These are phyloP conservation scores for Coptodon rendalli DNA, from an alignment of 2,113 vertebrate genomes.

Conservation along the genomic window DNA sequence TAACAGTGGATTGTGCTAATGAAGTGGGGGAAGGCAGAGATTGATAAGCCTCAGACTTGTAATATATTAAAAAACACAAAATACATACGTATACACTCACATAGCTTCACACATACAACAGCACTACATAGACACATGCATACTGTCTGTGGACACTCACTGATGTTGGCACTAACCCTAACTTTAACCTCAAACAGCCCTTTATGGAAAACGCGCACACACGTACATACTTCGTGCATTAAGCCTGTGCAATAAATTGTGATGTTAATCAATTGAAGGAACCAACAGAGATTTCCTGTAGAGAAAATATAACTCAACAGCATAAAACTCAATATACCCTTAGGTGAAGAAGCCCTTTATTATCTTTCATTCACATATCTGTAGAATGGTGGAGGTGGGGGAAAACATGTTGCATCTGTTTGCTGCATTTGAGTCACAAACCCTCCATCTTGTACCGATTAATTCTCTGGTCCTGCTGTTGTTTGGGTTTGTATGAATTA, in stretches of 20 bases:
- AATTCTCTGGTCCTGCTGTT: neutral
- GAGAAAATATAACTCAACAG: neutral
- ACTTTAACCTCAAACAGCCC: neutral
- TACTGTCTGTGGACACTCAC: neutral
- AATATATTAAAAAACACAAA: constrained; percentile 4
- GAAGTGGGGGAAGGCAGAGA: neutral
- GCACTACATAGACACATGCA: neutral
- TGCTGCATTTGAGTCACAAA: neutral
- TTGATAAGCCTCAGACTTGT: constrained; percentile 25
- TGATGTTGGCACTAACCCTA: neutral
- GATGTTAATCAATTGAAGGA: constrained; percentile 31
- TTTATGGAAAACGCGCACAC: neutral
- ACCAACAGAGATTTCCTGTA: neutral
- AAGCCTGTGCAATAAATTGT: constrained; percentile 13
- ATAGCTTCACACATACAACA: neutral
- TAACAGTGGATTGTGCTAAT: constrained; percentile 19
- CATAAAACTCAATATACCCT: neutral
- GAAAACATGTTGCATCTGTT: neutral
- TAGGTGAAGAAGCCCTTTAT: neutral
- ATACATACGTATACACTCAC: neutral
- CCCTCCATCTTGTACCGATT: neutral
- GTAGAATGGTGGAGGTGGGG: neutral
- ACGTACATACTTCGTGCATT: neutral
- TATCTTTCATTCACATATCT: neutral
- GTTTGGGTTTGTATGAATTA: constrained; percentile 23